Base-by-base conservation (phyloP, 2,888 invertebrate genomes). In the Laspeyria flexula region DNA sequence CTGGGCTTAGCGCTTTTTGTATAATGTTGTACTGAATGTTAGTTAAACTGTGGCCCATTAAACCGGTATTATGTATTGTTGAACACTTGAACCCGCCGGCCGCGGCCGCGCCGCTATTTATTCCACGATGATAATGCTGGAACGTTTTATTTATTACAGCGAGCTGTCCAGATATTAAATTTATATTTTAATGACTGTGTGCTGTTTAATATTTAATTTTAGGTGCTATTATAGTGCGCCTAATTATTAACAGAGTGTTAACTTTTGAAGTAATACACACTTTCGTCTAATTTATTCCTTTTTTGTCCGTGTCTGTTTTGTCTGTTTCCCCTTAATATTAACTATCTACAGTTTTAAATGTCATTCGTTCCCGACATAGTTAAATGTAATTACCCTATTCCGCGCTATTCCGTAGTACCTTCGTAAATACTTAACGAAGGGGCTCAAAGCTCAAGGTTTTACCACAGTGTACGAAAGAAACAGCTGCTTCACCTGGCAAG, bases 1-100 rank as follows among this genome's bases (percentile, higher is more conserved):
- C 65, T 50, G 34, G 34, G 44, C 30, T 54, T 51, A 52, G 44
- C 57, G 45, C 25, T 59, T 66, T 43, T 51, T 46, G 41, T 44
- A 10, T 50, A 15, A 12, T 12, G 34, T 29, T 13, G 9, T 34
- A 16, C 4, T 31, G 5, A 35, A 29, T 18, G 27, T 12, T 47
- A 7, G 10, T 9, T 11, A 31, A 30, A 18, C 5, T 25, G 31
- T 16, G 13, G 1, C 9, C 3, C 30, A 0, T n/a, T 15, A 15
- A 0, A 37, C 11, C 9, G 16, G 10, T 34, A 4, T 34, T 34
- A 18, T 34, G 11, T 34, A 0, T 34, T 15, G 15, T 15, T 15
- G 1, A 9, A 15, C 12, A 4, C 31, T 0, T 7, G 25, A 7
- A 3, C 7, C 5, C 25, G 25, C 25, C n/a, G n/a, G n/a, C n/a